Conservation (phyloP, 2,888 invertebrate genomes). For the Eristalis tenax region DNA sequence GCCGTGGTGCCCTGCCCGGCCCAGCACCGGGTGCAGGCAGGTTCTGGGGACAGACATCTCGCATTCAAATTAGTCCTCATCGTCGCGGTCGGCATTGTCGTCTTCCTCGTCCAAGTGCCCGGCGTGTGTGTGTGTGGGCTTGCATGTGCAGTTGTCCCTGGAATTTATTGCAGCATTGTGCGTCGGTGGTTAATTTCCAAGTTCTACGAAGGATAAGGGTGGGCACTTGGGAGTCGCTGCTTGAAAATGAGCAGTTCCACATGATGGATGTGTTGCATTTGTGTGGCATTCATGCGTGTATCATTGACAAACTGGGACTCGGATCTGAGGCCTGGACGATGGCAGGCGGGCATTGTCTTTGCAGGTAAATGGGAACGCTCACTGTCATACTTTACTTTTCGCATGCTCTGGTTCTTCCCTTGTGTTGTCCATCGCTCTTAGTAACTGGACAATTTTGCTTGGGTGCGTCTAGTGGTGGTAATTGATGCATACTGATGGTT, state of each 20-base stretch:
- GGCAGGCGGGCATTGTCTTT: neutral
- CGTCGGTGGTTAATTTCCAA: conserved; percentile 47
- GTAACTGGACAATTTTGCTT: neutral
- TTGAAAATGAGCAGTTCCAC: conserved; percentile 42
- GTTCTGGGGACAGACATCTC: conserved; percentile 24
- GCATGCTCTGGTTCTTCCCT: neutral
- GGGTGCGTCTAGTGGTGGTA: neutral
- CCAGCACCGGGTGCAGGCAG: neutral
- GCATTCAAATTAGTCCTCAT: conserved; percentile 55
- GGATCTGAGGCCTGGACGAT: neutral
- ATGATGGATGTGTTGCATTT: conserved; percentile 11
- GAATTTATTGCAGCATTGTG: conserved; percentile 57
- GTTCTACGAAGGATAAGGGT: conserved; percentile 7
- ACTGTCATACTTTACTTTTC: neutral
- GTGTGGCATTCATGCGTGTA: neutral
- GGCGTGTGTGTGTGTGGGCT: neutral
- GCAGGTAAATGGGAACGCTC: neutral
- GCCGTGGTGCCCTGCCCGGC: neutral
- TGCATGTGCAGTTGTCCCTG: conserved; percentile 40
- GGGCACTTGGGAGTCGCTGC: neutral
- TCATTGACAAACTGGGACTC: neutral
- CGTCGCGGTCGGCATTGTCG: neutral
- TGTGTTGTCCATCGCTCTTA: neutral
- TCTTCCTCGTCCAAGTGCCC: neutral
- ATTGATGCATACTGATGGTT: neutral